A percentile compares a stretch with the other conserved stretches of the same genome.
Evolutionary conservation across 2,797 vertebrate species (phyloP).

Genomic region (Chromobotia macracanthus): DNA sequence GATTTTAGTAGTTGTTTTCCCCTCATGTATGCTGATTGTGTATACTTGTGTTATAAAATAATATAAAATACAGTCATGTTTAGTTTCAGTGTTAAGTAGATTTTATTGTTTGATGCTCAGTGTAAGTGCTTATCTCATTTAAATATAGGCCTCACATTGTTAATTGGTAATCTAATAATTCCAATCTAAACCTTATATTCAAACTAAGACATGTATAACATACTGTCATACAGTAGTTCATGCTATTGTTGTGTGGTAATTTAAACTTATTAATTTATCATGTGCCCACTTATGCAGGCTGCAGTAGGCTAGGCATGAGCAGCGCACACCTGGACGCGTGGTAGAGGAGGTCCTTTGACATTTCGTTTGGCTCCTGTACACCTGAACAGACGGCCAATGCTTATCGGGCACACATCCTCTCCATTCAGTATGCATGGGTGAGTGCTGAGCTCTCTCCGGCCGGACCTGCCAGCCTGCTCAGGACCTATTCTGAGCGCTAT

Average conservation of each 20-base stretch:
- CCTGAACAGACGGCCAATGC: constrained; percentile 90
- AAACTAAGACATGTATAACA: too few species aligned
- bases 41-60: too few species aligned
- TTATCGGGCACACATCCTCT: constrained; percentile 88
- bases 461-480: constrained; percentile 84
- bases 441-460: constrained; percentile 86
- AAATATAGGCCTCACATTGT: too few species aligned
- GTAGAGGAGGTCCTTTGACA: constrained; percentile 90
- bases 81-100: too few species aligned
- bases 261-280: constrained; percentile 68
- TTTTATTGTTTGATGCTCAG: too few species aligned
- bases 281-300: constrained; percentile 70
- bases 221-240: too few species aligned
- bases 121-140: too few species aligned
- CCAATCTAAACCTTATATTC: too few species aligned
- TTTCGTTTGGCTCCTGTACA: constrained; percentile 84
- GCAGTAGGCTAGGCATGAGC: constrained; percentile 81
- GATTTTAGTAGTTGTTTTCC: too few species aligned
- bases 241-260: background rate
- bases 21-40: too few species aligned
- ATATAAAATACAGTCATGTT: too few species aligned
- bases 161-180: too few species aligned
- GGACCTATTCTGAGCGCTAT: constrained; percentile 87
- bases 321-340: constrained; percentile 88
- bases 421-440: constrained; percentile 94